Evolutionary conservation across 1,140 invertebrate species (phyloP).

Genomic region (Drosophila repleta): DNA sequence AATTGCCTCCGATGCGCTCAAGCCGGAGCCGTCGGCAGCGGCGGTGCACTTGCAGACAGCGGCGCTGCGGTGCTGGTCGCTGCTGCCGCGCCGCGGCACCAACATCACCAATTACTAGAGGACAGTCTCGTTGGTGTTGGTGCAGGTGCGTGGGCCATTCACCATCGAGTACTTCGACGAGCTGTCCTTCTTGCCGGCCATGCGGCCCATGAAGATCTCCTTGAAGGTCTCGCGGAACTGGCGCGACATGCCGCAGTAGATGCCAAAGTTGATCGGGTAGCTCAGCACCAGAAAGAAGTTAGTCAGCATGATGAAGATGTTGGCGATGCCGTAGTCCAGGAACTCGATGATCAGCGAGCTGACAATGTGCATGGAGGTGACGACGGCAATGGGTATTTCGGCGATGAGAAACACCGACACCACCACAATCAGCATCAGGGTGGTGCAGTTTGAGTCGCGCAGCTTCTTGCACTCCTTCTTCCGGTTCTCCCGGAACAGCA

Average conservation of each 20-base stretch:
- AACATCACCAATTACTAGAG: slow-evolving; percentile 86
- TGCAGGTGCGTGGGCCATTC: slow-evolving; percentile 91
- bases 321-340: slow-evolving; percentile 91
- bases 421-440: slow-evolving; percentile 97
- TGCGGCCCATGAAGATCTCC: slow-evolving; percentile 90
- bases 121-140: slow-evolving; percentile 93
- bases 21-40: slow-evolving; percentile 11
- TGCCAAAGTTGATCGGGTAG: slow-evolving; percentile 97
- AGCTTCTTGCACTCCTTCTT: slow-evolving; percentile 93
- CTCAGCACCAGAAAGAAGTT: slow-evolving; percentile 96
- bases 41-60: slow-evolving; percentile 36
- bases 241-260: slow-evolving; percentile 97
- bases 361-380: slow-evolving; percentile 93
- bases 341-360: slow-evolving; percentile 89
- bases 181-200: slow-evolving; percentile 87
- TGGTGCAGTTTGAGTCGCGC: slow-evolving; percentile 95
- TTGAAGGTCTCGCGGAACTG: slow-evolving; percentile 97
- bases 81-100: slow-evolving; percentile 76
- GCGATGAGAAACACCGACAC: slow-evolving; percentile 95
- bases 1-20: background rate
- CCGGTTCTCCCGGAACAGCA: slow-evolving; percentile 93
- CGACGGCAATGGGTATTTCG: slow-evolving; percentile 95
- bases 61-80: slow-evolving; percentile 57
- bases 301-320: slow-evolving; percentile 93
- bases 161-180: slow-evolving; percentile 91